Evolutionary conservation across 2,888 invertebrate genomes (phyloP).

Genomic region (Dicranocentrus wangi): DNA sequence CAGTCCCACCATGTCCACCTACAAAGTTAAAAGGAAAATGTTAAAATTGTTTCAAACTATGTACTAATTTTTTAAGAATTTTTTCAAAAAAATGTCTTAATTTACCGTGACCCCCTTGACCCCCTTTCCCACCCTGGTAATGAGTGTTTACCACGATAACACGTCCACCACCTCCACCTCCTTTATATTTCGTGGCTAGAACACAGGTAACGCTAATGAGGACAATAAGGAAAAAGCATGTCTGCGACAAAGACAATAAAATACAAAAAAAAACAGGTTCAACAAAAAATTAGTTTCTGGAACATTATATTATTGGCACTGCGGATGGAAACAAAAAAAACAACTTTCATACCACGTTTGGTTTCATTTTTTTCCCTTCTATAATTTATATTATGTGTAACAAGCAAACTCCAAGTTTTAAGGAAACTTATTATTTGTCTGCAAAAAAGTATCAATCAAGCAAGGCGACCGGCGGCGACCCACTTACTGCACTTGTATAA

Average conservation of each 20-base stretch:
- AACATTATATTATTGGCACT: neutral
- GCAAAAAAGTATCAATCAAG: no score
- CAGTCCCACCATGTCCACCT: no score
- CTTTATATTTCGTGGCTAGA: constrained; percentile 22
- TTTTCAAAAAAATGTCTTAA: no score
- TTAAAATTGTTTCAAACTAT: no score
- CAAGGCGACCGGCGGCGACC: no score
- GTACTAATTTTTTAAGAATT: no score
- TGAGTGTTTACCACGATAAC: constrained; percentile 55
- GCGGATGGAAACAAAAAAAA: neutral
- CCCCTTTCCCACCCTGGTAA: constrained; percentile 60
- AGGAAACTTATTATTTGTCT: no score
- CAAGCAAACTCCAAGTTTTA: no score
- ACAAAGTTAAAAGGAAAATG: no score
- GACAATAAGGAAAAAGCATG: no score
- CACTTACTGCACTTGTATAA: no score
- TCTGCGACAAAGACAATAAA: no score
- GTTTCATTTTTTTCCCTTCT: neutral
- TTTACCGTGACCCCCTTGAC: constrained; percentile 30
- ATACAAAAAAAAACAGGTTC: neutral
- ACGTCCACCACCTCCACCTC: constrained; percentile 35
- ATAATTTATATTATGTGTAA: neutral
- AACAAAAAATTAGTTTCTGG: neutral
- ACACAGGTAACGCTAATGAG: neutral
- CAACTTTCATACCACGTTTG: neutral